These are phyloP conservation scores for Meliscaeva auricollis DNA, from an alignment of 2,888 invertebrate genomes.

Conservation along the genomic window DNA sequence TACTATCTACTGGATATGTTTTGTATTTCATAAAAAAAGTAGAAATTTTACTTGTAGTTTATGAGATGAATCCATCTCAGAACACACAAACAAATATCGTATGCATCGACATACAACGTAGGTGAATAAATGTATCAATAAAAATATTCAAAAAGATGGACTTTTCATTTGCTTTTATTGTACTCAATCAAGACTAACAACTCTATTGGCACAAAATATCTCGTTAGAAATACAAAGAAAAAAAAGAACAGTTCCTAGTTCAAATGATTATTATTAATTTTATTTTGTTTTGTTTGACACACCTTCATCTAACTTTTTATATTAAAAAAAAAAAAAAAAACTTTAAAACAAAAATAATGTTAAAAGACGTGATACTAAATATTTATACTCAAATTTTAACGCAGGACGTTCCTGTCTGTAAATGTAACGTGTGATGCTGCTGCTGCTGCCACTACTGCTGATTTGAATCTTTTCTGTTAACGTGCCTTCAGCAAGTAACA, in stretches of 20 bases:
- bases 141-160: conserved; percentile 60
- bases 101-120: conserved; percentile 59
- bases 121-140: conserved; percentile 64
- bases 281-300: conserved; percentile 49
- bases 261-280: conserved; percentile 18
- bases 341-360: conserved; percentile 42
- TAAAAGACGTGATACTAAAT: conserved; percentile 70
- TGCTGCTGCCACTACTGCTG: conserved; percentile 77
- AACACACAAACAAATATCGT: conserved; percentile 35
- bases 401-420: conserved; percentile 75
- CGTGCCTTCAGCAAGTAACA: conserved; percentile 63
- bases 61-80: conserved; percentile 37
- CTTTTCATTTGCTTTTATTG: conserved; percentile 58
- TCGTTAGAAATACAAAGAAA: conserved; percentile 50
- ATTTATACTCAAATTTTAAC: conserved; percentile 77
- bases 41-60: conserved; percentile 59
- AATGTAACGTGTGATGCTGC: conserved; percentile 76
- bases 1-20: conserved; percentile 43
- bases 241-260: conserved; percentile 45
- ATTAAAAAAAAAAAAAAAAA: conserved; percentile 28
- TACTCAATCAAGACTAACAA: background rate
- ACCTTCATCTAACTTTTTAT: conserved; percentile 53
- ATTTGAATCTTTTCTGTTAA: conserved; percentile 72
- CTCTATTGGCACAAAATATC: conserved; percentile 54
- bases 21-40: conserved; percentile 53